Evolutionary conservation across 2,888 invertebrate genomes (phyloP).

Genomic region (Cremastinae sp.): DNA sequence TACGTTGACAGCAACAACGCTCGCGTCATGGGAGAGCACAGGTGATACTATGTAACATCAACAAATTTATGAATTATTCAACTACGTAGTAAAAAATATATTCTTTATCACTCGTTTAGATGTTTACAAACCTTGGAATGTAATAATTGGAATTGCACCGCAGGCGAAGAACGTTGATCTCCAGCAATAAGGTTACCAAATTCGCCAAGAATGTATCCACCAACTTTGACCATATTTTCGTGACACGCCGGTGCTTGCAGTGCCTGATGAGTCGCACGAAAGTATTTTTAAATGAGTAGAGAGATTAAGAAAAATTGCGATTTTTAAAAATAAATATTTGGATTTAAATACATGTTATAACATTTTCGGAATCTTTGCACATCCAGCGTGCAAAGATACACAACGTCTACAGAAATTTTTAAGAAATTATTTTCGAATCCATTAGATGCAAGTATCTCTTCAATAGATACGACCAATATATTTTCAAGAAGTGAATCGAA

Average conservation of each 20-base stretch:
- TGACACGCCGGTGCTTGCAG: slow-evolving; percentile 99
- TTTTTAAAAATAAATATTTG: background rate
- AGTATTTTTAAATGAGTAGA: too few relatives aligned
- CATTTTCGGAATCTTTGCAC: too few relatives aligned
- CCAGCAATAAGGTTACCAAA: slow-evolving; percentile 99
- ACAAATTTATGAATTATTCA: background rate
- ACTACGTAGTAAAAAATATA: background rate
- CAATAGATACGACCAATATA: too few relatives aligned
- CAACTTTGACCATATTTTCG: slow-evolving; percentile 99
- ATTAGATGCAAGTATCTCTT: too few relatives aligned
- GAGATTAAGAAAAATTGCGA: background rate
- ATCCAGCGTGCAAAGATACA: too few relatives aligned
- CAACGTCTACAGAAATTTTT: too few relatives aligned
- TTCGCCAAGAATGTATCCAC: slow-evolving; percentile 99
- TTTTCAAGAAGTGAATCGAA: too few relatives aligned
- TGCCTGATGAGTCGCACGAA: slow-evolving; percentile 86
- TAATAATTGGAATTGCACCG: slow-evolving; percentile 98
- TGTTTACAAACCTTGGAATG: slow-evolving; percentile 90
- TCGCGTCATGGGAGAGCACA: slow-evolving; percentile 98
- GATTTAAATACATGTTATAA: background rate
- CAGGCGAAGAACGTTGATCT: slow-evolving; percentile 97
- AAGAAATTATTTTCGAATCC: too few relatives aligned
- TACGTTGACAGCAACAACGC: slow-evolving; percentile 98
- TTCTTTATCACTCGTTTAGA: background rate
- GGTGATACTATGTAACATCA: slow-evolving; percentile 87